Base-by-base conservation (phyloP, 2,113 vertebrate genomes). In the Nestor notabilis region DNA sequence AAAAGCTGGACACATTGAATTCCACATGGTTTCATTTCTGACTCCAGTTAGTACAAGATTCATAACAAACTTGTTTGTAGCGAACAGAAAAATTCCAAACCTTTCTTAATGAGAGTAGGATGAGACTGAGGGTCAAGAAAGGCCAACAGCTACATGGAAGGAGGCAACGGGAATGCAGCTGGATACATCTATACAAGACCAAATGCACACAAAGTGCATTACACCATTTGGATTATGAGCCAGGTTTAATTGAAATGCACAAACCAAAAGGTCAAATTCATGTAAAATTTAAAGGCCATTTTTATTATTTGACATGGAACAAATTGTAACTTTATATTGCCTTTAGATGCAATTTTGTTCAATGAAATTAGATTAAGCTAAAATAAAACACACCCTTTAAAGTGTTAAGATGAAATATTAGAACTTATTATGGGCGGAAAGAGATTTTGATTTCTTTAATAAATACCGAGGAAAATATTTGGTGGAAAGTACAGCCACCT, bases 241-340 rank as follows among this genome's bases (percentile, higher is more conserved):
- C 65, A 86, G 83, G 31, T 97, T 98, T 98, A 98, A 98, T 98
- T 98, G 98, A 98, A 98, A 98, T 83, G 96, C 96, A 97, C 97
- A 98, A 98, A 98, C 91, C 93, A 97, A 98, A 96, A 98, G 97
- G 97, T 98, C 97, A 98, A 97, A 98, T 96, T 97, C 83, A 97
- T 98, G 98, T 98, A 98, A 98, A 98, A 98, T 98, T 98, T 97
- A 98, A 98, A 98, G 97, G 96, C 95, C 95, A 97, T 98, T 98
- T 98, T 98, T 98, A 98, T 97, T 98, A 97, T 98, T 98, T 98
- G 98, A 97, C 96, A 97, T 95, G 95, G 96, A 98, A 98, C 96
- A 98, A 98, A 97, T 97, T 98, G 97, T 98, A 97, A 98, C 95
- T 98, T 98, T 98, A 96, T 98, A 97, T 97, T 97, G 98, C 97